Conservation (phyloP, 1,140 invertebrate species). For the Whitmania pigra region DNA sequence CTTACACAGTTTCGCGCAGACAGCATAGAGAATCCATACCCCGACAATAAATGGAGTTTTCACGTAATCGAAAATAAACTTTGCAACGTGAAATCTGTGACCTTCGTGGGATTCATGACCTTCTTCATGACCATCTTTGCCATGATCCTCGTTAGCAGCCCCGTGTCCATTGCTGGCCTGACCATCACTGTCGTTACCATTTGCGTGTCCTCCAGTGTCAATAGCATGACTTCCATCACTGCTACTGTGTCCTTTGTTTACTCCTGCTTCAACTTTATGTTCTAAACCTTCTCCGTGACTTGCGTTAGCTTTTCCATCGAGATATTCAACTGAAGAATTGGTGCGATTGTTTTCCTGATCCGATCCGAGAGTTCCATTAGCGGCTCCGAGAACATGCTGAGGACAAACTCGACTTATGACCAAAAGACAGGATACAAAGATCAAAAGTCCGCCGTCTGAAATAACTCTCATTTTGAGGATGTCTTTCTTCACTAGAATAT, state of each 20-base stretch:
- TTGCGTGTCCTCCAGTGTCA: not conserved
- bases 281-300: no score
- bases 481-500: no score
- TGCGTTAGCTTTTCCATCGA: no score
- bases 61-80: slow-evolving; percentile 71
- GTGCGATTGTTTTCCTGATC: no score
- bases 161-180: slow-evolving; percentile 3
- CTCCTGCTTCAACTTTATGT: no score
- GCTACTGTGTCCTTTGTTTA: not conserved
- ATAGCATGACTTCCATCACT: not conserved
- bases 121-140: slow-evolving; percentile 23
- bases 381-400: no score
- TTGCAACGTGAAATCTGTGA: slow-evolving; percentile 51
- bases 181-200: not conserved
- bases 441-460: no score
- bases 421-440: no score
- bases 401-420: no score
- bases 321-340: no score
- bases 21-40: slow-evolving; percentile 84
- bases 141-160: not conserved
- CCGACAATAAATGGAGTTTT: slow-evolving; percentile 84
- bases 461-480: no score
- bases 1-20: slow-evolving; percentile 86
- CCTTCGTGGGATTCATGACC: slow-evolving; percentile 26
- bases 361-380: no score